These are phyloP conservation scores for Cyphomyrus plagiostoma DNA, from an alignment of 2,113 vertebrate genomes.

Conservation along the genomic window DNA sequence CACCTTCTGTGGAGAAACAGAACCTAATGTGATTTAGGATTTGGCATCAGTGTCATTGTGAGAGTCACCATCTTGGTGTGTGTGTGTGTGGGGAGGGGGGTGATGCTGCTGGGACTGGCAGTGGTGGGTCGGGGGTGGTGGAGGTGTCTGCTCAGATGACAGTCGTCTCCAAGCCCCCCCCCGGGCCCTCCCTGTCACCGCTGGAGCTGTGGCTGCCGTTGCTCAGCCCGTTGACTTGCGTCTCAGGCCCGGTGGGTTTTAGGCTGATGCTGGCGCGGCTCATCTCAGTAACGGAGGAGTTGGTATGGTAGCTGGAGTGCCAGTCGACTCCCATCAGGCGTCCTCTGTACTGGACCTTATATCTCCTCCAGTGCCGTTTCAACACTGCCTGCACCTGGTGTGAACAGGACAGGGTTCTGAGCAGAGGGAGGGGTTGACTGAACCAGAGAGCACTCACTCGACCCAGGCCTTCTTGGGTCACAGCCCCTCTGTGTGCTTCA, in stretches of 20 bases:
- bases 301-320: slow-evolving; percentile 56
- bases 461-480: neutral
- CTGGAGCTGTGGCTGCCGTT: slow-evolving; percentile 35
- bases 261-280: slow-evolving; percentile 47
- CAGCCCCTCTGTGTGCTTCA: neutral
- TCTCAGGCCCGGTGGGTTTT: slow-evolving; percentile 20
- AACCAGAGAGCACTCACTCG: neutral
- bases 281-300: slow-evolving; percentile 54
- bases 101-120: neutral
- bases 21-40: neutral
- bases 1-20: neutral
- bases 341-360: slow-evolving; percentile 45
- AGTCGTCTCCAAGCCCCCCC: slow-evolving; percentile 36
- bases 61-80: neutral
- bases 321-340: slow-evolving; percentile 34
- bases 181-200: slow-evolving; percentile 22
- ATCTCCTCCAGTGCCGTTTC: slow-evolving; percentile 54
- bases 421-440: neutral
- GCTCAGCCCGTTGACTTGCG: slow-evolving; percentile 38
- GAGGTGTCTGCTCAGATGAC: slow-evolving; percentile 37
- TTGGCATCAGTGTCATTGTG: neutral
- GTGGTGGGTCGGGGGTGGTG: neutral
- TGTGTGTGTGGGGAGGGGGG: too few species aligned
- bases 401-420: neutral
- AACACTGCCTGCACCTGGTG: slow-evolving; percentile 61